A percentile compares a stretch with the other conserved stretches of the same genome.
These are phyloP conservation scores for Stomatorhinus ivindoensis DNA, from an alignment of 2,113 vertebrate genomes.

Conservation along the genomic window DNA sequence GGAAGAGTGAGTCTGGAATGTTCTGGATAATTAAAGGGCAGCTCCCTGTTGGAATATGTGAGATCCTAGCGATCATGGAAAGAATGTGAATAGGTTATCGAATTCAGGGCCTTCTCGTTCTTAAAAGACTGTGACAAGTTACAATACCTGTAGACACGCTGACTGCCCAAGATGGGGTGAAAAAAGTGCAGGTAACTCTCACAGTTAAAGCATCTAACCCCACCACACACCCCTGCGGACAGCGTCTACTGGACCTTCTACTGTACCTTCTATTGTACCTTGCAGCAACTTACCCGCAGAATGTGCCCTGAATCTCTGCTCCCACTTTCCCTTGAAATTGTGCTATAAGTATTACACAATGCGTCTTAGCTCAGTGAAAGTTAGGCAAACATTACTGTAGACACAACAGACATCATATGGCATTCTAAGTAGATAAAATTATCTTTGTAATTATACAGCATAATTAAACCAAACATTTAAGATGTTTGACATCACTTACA, in stretches of 20 bases:
- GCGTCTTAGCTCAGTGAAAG: background rate
- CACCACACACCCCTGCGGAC: slow-evolving; percentile 34
- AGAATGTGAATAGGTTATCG: background rate
- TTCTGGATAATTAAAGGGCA: slow-evolving; percentile 57
- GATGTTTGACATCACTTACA: slow-evolving; percentile 11
- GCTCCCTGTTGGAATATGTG: slow-evolving; percentile 41
- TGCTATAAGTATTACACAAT: background rate
- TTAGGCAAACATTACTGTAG: background rate
- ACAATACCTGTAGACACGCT: slow-evolving; percentile 29
- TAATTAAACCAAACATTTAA: slow-evolving; percentile 7
- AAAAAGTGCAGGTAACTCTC: slow-evolving; percentile 34
- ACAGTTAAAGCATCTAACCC: slow-evolving; percentile 35
- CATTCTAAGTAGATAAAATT: background rate
- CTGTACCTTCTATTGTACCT: background rate
- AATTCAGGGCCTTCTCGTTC: background rate
- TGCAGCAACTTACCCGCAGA: background rate
- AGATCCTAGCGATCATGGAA: background rate
- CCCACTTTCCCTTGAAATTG: background rate
- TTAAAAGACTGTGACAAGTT: background rate
- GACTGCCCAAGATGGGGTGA: slow-evolving; percentile 9
- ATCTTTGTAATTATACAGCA: background rate
- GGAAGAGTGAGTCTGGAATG: slow-evolving; percentile 47
- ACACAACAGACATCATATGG: slow-evolving; percentile 3
- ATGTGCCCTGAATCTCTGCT: background rate
- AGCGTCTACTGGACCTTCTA: background rate